A percentile compares a stretch with the other conserved stretches of the same genome.
phyloP scores from a whole-genome alignment of 2,888 invertebrate species.

The Catocala sponsa region DNA sequence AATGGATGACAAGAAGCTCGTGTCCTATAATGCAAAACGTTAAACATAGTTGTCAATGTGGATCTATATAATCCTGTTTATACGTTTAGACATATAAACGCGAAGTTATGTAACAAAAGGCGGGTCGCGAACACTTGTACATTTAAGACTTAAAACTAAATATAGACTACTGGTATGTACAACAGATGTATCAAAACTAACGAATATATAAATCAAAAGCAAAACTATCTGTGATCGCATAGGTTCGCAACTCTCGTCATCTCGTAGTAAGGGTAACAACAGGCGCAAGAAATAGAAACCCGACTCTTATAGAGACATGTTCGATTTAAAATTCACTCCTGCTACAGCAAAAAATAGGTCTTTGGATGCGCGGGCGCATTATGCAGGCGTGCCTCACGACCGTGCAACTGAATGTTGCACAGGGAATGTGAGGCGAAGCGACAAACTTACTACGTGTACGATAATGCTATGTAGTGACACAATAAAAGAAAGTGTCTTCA shows the following conservation, averaged over 20 bases:
- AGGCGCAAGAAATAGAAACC: slow-evolving; percentile 72
- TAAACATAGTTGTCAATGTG: too few species aligned
- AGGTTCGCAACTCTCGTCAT: background rate
- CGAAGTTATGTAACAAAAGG: too few species aligned
- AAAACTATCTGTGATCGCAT: too few species aligned
- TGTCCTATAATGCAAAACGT: too few species aligned
- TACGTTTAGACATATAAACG: too few species aligned
- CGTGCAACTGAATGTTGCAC: slow-evolving; percentile 55
- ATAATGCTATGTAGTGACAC: slow-evolving; percentile 29
- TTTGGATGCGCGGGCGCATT: slow-evolving; percentile 72
- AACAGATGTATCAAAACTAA: too few species aligned
- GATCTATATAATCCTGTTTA: too few species aligned
- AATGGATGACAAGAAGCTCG: too few species aligned
- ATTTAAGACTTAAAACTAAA: too few species aligned
- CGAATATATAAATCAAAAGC: too few species aligned
- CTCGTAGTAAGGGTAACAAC: slow-evolving; percentile 60
- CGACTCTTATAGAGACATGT: slow-evolving; percentile 78
- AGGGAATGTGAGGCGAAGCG: slow-evolving; percentile 52
- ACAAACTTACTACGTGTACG: slow-evolving; percentile 41
- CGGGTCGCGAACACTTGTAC: too few species aligned
- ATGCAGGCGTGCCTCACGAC: slow-evolving; percentile 87
- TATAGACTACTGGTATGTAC: too few species aligned
- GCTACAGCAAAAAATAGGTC: slow-evolving; percentile 84
- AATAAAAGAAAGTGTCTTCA: slow-evolving; percentile 13
- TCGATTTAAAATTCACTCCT: slow-evolving; percentile 81